A percentile compares a stretch with the other conserved stretches of the same genome.
These are phyloP conservation scores for Anthonomus grandis DNA, from an alignment of 1,140 invertebrate species.

Conservation along the genomic window DNA sequence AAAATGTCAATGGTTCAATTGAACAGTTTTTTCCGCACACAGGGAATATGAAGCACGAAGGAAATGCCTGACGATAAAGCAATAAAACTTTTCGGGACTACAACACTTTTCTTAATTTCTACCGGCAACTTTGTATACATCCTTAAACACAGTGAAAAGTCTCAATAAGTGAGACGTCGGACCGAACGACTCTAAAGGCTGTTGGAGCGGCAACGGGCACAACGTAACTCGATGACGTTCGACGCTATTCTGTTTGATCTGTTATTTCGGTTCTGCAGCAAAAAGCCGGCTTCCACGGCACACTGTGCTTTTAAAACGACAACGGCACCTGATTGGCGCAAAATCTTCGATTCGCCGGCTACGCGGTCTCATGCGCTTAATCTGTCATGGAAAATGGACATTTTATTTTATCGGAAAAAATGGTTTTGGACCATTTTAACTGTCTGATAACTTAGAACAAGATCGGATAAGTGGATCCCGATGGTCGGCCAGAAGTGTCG, in stretches of 20 bases:
- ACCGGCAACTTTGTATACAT: constrained; percentile 48
- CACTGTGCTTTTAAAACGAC: neutral
- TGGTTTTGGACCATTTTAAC: constrained; percentile 4
- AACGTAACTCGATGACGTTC: neutral
- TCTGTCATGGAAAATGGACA: neutral
- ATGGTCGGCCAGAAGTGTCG: constrained; percentile 17
- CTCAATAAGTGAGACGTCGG: constrained; percentile 25
- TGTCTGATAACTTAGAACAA: neutral
- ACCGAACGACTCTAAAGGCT: too few relatives aligned
- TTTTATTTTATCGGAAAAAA: constrained; percentile 6
- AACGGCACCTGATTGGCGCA: neutral
- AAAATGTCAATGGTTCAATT: constrained; percentile 27
- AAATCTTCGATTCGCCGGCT: neutral
- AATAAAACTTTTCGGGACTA: constrained; percentile 38
- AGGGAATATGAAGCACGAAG: constrained; percentile 46
- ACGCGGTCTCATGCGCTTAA: constrained; percentile 10
- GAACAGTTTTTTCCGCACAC: constrained; percentile 49
- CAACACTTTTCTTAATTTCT: constrained; percentile 47
- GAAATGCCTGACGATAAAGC: constrained; percentile 39
- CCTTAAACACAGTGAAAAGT: constrained; percentile 37
- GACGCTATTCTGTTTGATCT: neutral
- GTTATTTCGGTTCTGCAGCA: too few relatives aligned
- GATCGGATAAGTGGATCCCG: neutral
- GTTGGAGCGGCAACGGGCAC: constrained; percentile 10
- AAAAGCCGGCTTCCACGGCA: neutral